Percentiles rank a stretch among this genome's conserved stretches.
phyloP scores from a whole-genome alignment of 2,113 vertebrate genomes.

The Monopterus albus region DNA sequence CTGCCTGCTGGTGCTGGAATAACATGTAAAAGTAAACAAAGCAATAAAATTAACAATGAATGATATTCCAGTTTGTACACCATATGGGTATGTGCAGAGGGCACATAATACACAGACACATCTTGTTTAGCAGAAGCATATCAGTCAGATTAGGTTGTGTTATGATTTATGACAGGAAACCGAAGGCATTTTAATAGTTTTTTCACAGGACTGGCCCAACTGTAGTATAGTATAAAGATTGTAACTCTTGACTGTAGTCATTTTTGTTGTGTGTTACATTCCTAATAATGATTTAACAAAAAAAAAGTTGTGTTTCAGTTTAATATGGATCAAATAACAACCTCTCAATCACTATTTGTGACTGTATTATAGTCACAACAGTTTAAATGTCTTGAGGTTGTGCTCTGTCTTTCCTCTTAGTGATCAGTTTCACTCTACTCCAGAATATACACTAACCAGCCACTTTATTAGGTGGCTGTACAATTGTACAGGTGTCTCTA shows the following conservation, averaged over 20 bases:
- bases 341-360: not conserved
- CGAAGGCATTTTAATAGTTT: not conserved
- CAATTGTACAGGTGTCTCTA: no score
- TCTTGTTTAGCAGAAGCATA: not conserved
- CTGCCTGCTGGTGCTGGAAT: slow-evolving; percentile 1
- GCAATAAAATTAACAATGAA: slow-evolving; percentile 1
- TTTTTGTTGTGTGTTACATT: no score
- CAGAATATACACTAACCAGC: no score
- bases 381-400: not conserved
- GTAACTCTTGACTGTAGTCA: no score
- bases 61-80: not conserved
- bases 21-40: slow-evolving; percentile 11
- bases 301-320: not conserved
- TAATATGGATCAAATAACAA: not conserved
- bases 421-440: not conserved
- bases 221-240: no score
- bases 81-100: not conserved
- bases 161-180: no score
- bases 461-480: no score
- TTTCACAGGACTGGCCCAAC: no score
- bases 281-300: no score
- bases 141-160: no score
- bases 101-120: not conserved
- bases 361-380: not conserved
- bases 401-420: not conserved